These are phyloP conservation scores for Probaryconus sp. DNA, from an alignment of 1,140 invertebrate genomes.

Conservation along the genomic window DNA sequence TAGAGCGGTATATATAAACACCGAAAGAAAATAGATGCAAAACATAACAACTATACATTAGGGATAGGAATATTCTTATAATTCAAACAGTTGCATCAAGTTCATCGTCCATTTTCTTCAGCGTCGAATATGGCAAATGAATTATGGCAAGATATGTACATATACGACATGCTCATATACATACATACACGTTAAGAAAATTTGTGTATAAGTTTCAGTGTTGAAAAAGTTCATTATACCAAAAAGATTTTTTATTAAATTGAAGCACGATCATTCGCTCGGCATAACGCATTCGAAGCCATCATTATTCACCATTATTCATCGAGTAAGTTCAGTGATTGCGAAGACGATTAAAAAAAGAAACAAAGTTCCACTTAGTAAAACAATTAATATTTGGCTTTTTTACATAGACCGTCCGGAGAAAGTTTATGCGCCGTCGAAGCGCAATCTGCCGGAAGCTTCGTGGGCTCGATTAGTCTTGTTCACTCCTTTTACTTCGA, in stretches of 20 bases:
- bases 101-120: constrained; percentile 29
- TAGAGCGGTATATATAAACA: background rate
- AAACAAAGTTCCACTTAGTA: constrained; percentile 45
- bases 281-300: constrained; percentile 4
- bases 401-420: constrained; percentile 48
- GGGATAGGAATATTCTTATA: constrained; percentile 29
- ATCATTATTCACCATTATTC: constrained; percentile 13
- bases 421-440: constrained; percentile 14
- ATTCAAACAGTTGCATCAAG: constrained; percentile 15
- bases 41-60: too few species aligned
- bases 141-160: constrained; percentile 70
- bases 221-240: too few species aligned
- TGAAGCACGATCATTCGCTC: constrained; percentile 9
- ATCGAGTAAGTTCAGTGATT: constrained; percentile 15
- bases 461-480: constrained; percentile 37
- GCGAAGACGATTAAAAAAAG: constrained; percentile 28
- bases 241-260: constrained; percentile 16
- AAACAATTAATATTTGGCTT: constrained; percentile 62
- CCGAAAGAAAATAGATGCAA: background rate
- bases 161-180: constrained; percentile 30
- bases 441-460: constrained; percentile 18
- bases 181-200: constrained; percentile 35
- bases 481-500: constrained; percentile 54
- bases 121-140: constrained; percentile 64
- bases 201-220: too few species aligned